phyloP scores from a whole-genome alignment of 2,797 vertebrate genomes.

The Tragelaphus oryx region DNA sequence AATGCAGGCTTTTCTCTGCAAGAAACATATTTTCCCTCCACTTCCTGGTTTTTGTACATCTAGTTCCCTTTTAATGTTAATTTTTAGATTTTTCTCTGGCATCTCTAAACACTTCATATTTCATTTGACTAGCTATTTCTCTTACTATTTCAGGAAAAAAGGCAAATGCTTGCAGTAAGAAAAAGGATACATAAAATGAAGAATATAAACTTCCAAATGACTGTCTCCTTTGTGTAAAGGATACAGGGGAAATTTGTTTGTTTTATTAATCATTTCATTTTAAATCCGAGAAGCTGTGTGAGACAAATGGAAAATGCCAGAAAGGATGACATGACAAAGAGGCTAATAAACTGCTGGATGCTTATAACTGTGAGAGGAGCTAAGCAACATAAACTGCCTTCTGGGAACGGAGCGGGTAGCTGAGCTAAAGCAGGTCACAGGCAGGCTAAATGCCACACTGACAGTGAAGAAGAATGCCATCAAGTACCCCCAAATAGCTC shows the following conservation, averaged over 20 bases:
- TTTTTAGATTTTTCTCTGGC: neutral
- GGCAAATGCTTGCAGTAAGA: neutral
- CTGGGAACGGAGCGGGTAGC: neutral
- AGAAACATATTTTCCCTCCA: neutral
- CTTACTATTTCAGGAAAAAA: constrained; percentile 53
- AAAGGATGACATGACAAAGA: constrained; percentile 43
- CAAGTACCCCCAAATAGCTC: neutral
- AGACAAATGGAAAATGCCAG: constrained; percentile 39
- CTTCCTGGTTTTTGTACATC: neutral
- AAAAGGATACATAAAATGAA: constrained; percentile 13
- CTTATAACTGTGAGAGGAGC: neutral
- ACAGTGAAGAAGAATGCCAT: neutral
- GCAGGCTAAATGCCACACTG: neutral
- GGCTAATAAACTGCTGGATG: constrained; percentile 53
- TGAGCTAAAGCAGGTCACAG: neutral
- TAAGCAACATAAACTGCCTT: neutral
- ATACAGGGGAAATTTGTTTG: constrained; percentile 54
- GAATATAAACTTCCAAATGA: constrained; percentile 35
- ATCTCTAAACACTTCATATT: constrained; percentile 25
- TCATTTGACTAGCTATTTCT: constrained; percentile 31
- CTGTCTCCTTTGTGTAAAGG: constrained; percentile 41
- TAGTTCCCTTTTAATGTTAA: neutral
- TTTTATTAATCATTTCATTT: constrained; percentile 67
- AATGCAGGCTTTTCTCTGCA: neutral
- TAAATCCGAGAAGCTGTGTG: constrained; percentile 44